A percentile compares a stretch with the other conserved stretches of the same genome.
phyloP scores from a whole-genome alignment of 2,888 invertebrate species.

The Trachelus stipa region DNA sequence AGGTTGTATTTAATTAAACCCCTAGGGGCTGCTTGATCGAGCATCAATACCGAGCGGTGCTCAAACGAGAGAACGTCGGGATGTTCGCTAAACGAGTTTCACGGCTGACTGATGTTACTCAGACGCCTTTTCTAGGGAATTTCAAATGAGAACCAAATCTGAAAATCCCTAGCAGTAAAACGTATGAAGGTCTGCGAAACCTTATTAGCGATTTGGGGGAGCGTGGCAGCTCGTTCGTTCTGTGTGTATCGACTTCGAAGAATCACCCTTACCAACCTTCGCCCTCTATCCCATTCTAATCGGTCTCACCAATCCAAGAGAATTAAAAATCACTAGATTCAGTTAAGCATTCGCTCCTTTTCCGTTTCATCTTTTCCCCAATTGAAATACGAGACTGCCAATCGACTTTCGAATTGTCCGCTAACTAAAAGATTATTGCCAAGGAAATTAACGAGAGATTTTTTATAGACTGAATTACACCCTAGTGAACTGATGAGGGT shows the following conservation, averaged over 20 bases:
- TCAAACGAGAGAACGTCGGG: conserved; percentile 35
- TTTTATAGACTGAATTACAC: neutral
- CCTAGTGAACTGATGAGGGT: neutral
- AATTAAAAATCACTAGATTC: conserved; percentile 65
- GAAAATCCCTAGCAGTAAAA: conserved; percentile 49
- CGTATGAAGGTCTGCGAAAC: conserved; percentile 56
- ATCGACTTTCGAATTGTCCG: neutral
- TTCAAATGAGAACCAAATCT: conserved; percentile 47
- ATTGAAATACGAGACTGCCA: neutral
- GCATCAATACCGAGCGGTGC: conserved; percentile 63
- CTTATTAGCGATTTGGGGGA: conserved; percentile 62
- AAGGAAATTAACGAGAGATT: neutral
- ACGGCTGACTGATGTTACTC: neutral
- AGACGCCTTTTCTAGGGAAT: neutral
- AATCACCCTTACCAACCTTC: conserved; percentile 21
- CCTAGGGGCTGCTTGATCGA: conserved; percentile 62
- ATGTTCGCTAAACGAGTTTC: neutral
- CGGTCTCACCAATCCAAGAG: conserved; percentile 41
- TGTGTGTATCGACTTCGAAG: conserved; percentile 21
- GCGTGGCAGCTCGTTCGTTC: conserved; percentile 25
- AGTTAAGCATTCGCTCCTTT: conserved; percentile 37
- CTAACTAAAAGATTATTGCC: neutral
- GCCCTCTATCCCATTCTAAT: conserved; percentile 21
- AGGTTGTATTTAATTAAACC: conserved; percentile 65
- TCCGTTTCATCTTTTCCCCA: neutral